Evolutionary conservation across 1,140 invertebrate genomes (phyloP).

Genomic region (Platyscapa corneri): DNA sequence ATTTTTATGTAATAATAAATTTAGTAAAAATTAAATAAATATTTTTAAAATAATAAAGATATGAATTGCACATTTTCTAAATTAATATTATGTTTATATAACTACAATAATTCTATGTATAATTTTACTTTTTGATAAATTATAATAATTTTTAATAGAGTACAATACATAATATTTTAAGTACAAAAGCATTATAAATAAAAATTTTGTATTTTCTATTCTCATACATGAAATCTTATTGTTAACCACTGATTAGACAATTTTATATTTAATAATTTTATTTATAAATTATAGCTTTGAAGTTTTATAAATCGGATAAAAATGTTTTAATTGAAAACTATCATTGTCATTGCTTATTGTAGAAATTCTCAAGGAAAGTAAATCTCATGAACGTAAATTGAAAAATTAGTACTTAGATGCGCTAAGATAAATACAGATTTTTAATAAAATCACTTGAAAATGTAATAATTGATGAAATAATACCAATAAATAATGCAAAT

Average conservation of each 20-base stretch:
- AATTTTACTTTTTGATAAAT: too few species aligned
- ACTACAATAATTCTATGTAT: too few species aligned
- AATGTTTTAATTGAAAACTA: not conserved
- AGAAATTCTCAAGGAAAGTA: too few species aligned
- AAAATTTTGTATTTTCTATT: too few species aligned
- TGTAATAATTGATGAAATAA: not conserved
- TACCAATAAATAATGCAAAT: not conserved
- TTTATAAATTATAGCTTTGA: not conserved
- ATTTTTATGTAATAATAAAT: not conserved
- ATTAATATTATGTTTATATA: too few species aligned
- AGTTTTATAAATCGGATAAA: not conserved
- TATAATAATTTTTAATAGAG: too few species aligned
- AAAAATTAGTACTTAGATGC: not conserved
- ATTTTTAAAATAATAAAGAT: too few species aligned
- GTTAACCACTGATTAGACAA: not conserved
- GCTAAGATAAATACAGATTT: not conserved
- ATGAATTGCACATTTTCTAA: too few species aligned
- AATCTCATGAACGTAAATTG: not conserved
- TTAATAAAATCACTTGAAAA: not conserved
- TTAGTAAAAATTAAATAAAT: too few species aligned
- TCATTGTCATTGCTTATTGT: too few species aligned
- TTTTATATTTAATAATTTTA: not conserved
- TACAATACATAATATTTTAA: too few species aligned
- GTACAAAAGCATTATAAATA: too few species aligned
- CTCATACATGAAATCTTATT: not conserved